These are phyloP conservation scores for Xenopus petersii DNA, from an alignment of 2,797 vertebrate genomes.

Conservation along the genomic window DNA sequence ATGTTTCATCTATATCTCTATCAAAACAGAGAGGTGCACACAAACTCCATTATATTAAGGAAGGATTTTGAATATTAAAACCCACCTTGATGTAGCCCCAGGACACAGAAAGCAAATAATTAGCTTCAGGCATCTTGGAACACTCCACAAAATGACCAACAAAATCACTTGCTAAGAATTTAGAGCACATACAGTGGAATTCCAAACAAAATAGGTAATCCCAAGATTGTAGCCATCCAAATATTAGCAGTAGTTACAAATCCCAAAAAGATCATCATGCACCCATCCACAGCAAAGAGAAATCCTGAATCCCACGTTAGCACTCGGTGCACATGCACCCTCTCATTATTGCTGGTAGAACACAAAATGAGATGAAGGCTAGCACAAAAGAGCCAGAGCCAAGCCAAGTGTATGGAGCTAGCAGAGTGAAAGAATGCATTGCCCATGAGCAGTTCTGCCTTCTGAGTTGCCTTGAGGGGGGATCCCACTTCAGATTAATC, in stretches of 20 bases:
- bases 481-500: conserved; percentile 72
- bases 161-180: conserved; percentile 62
- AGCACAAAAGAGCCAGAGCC: conserved; percentile 51
- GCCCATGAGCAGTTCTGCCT: conserved; percentile 69
- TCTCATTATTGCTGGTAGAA: conserved; percentile 50
- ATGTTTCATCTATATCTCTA: too few species aligned
- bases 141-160: conserved; percentile 66
- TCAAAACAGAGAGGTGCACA: too few species aligned
- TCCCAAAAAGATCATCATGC: conserved; percentile 48
- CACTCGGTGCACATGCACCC: conserved; percentile 45
- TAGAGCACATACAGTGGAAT: conserved; percentile 46
- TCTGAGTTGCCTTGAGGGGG: conserved; percentile 73
- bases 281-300: conserved; percentile 56
- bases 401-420: conserved; percentile 58
- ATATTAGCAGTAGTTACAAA: conserved; percentile 45
- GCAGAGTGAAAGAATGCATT: conserved; percentile 63
- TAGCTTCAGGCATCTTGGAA: conserved; percentile 95
- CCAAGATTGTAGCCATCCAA: conserved; percentile 43
- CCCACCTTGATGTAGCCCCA: conserved; percentile 98
- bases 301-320: conserved; percentile 65
- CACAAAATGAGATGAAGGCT: conserved; percentile 49
- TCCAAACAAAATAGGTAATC: conserved; percentile 45
- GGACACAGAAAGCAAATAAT: conserved; percentile 92
- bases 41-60: too few species aligned
- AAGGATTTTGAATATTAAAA: conserved; percentile 50